A percentile compares a stretch with the other conserved stretches of the same genome.
Conservation (phyloP, 1,140 invertebrate genomes). For the Aphis gossypii region DNA sequence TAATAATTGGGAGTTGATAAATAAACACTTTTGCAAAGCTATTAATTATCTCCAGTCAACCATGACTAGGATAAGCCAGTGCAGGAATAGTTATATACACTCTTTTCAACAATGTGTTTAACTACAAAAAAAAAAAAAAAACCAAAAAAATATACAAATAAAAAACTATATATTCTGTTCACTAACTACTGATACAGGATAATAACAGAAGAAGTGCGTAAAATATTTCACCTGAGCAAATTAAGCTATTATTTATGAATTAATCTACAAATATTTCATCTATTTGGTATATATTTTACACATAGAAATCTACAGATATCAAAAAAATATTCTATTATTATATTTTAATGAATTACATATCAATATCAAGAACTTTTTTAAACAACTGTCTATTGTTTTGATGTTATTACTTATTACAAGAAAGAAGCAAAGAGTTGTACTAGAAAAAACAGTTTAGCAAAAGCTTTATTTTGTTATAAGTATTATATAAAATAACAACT, state of each 20-base stretch:
- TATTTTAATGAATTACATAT: background rate
- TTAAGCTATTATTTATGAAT: background rate
- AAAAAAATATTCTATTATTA: background rate
- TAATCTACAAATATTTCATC: background rate
- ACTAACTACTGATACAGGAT: background rate
- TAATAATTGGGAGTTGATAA: background rate
- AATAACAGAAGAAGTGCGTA: background rate
- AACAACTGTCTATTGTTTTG: background rate
- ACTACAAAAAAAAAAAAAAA: background rate
- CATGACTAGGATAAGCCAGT: background rate
- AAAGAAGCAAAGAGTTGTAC: background rate
- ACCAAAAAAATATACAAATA: background rate
- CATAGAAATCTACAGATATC: background rate
- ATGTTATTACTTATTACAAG: background rate
- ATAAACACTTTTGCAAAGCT: background rate
- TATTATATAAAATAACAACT: background rate
- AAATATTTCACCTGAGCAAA: background rate
- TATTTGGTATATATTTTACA: slow-evolving; percentile 1
- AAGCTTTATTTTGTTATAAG: background rate
- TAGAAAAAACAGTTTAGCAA: background rate
- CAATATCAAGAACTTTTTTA: background rate
- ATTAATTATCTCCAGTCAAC: background rate
- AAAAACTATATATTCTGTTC: background rate
- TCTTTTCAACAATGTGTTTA: background rate
- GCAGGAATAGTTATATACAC: background rate